Evolutionary conservation across 2,888 invertebrate genomes (phyloP), one percentile per base, ranked within the genome.

Genomic region (Leptinotarsa peninsularis): DNA sequence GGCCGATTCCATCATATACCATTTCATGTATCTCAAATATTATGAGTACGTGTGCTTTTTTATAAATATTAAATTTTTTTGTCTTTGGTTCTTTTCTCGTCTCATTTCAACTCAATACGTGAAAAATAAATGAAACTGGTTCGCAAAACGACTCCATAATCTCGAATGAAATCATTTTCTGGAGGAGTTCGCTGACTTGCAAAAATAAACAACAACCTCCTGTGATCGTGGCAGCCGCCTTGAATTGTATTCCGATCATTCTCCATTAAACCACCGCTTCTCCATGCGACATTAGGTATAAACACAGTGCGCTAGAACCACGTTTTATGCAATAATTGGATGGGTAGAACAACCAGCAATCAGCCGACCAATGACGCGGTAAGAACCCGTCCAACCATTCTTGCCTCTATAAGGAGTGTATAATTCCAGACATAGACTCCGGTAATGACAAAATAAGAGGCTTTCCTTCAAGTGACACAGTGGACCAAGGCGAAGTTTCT

Each of bases 371-470:
- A 85, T 85, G 85, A 82, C 81, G 81, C 81, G 79, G 79, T 77
- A 76, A 76, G 76, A 74, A 79, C 77, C 73, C 76, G 77, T 80
- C 82, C 80, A 78, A 77, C 82, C 79, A 78, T 79, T 81, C 81
- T 79, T 81, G 78, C 82, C 82, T 80, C 84, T 82, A 85, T 83
- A 82, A 84, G 82, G 83, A 84, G 82, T 85, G 84, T 84, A 87
- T 88, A 88, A 88, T 88, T 86, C 84, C 86, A 86, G 86, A 87
- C 85, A 87, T 88, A 86, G 86, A 87, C 85, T 84, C 80, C 85
- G 83, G 87, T 88, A 88, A 88, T 88, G 87, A 88, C 88, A 86
- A 88, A 88, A 88, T 88, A 87, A 88, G 87, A 86, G 87, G 86
- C 85, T 86, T 84, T 84, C 82, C 81, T 85, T 82, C 83, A 83